A percentile compares a stretch with the other conserved stretches of the same genome.
These are phyloP conservation scores for Periophthalmus magnuspinnatus DNA, from an alignment of 2,797 vertebrate species.

Conservation along the genomic window DNA sequence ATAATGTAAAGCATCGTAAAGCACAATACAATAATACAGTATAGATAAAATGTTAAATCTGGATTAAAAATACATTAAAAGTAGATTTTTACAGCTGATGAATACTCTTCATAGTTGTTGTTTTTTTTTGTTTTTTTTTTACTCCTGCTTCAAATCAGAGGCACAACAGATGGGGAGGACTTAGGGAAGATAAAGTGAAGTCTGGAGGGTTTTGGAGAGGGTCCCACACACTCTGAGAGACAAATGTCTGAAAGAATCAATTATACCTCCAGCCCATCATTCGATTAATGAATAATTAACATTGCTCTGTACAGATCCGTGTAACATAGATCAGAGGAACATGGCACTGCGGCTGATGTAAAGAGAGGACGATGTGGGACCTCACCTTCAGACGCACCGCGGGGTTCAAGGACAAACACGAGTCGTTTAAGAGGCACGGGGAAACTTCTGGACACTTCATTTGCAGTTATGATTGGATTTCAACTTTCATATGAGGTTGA, in stretches of 20 bases:
- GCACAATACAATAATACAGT: not conserved
- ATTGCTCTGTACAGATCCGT: slow-evolving; percentile 44
- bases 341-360: slow-evolving; percentile 31
- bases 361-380: slow-evolving; percentile 20
- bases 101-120: not conserved
- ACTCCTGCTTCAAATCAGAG: not conserved
- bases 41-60: not conserved
- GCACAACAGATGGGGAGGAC: slow-evolving; percentile 16
- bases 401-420: not conserved
- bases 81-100: not conserved
- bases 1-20: not conserved
- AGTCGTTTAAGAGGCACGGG: not conserved
- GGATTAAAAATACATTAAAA: not conserved
- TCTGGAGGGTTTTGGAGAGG: slow-evolving; percentile 34
- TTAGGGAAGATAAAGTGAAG: slow-evolving; percentile 20
- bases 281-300: slow-evolving; percentile 76
- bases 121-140: not conserved
- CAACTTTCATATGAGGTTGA: not conserved
- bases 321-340: slow-evolving; percentile 53
- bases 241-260: slow-evolving; percentile 73
- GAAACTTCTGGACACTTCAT: not conserved
- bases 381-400: slow-evolving; percentile 17
- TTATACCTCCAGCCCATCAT: slow-evolving; percentile 58
- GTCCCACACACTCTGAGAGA: slow-evolving; percentile 55
- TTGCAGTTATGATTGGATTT: not conserved